Conservation (phyloP, 2,888 invertebrate genomes). For the Drosophila infuscata region DNA sequence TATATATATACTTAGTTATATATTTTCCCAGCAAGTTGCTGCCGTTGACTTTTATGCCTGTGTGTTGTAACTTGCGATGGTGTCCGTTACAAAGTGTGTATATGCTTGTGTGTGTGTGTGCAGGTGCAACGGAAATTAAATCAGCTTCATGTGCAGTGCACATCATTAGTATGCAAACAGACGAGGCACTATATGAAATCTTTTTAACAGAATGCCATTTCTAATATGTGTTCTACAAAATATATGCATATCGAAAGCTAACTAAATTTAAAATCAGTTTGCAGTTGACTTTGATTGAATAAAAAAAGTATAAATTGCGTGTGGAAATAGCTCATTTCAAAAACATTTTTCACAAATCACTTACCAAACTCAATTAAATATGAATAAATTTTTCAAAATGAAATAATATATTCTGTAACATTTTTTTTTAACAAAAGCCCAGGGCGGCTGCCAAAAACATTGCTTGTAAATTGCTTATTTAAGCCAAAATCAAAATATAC, state of each 20-base stretch:
- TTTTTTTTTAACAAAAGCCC: no score
- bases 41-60: slow-evolving; percentile 73
- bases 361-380: neutral
- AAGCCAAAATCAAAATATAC: neutral
- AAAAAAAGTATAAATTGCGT: neutral
- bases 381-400: neutral
- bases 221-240: neutral
- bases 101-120: slow-evolving; percentile 20
- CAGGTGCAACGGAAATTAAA: slow-evolving; percentile 75
- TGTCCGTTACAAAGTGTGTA: slow-evolving; percentile 56
- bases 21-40: slow-evolving; percentile 44
- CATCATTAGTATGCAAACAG: slow-evolving; percentile 75
- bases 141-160: slow-evolving; percentile 74
- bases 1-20: neutral
- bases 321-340: neutral
- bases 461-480: neutral
- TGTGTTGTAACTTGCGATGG: slow-evolving; percentile 63
- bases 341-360: neutral
- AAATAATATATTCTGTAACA: neutral
- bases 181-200: slow-evolving; percentile 15
- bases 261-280: neutral
- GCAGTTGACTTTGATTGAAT: neutral
- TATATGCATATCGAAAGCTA: neutral
- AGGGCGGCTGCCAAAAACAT: neutral
- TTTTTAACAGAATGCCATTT: neutral